Percentiles rank a stretch among this genome's conserved stretches.
These are phyloP conservation scores for Drosophila rubida DNA, from an alignment of 2,888 invertebrate genomes.

Conservation along the genomic window DNA sequence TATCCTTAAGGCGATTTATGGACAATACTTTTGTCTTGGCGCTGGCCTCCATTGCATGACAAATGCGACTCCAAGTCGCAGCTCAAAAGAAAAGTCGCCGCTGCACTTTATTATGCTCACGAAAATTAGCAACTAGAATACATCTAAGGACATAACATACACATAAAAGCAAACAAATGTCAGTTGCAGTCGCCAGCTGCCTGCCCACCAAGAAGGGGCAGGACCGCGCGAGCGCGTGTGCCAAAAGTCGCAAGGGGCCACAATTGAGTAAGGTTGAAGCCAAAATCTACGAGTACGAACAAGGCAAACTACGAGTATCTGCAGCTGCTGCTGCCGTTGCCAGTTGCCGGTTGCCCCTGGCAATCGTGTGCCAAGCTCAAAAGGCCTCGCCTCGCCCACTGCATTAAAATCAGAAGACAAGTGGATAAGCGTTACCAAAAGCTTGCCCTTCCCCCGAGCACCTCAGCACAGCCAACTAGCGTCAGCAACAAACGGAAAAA, in stretches of 20 bases:
- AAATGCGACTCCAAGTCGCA: slow-evolving; percentile 31
- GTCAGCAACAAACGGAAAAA: slow-evolving; percentile 73
- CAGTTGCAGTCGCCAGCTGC: slow-evolving; percentile 53
- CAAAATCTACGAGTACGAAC: slow-evolving; percentile 38
- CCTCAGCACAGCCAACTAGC: slow-evolving; percentile 40
- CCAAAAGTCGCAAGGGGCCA: slow-evolving; percentile 26
- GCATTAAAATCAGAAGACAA: slow-evolving; percentile 79
- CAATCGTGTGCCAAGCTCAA: slow-evolving; percentile 70
- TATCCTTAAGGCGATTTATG: slow-evolving; percentile 72
- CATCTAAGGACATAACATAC: slow-evolving; percentile 44
- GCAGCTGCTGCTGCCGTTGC: slow-evolving; percentile 61
- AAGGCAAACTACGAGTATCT: slow-evolving; percentile 59
- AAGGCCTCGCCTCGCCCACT: slow-evolving; percentile 63
- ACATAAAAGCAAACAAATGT: slow-evolving; percentile 78
- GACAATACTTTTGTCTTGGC: slow-evolving; percentile 56
- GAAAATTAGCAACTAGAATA: slow-evolving; percentile 64
- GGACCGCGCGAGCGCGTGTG: slow-evolving; percentile 19
- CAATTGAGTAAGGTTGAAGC: slow-evolving; percentile 35
- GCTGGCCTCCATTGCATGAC: slow-evolving; percentile 55
- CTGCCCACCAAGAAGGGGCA: background rate
- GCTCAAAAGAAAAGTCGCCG: slow-evolving; percentile 41
- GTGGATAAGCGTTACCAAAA: slow-evolving; percentile 79
- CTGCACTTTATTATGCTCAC: slow-evolving; percentile 69
- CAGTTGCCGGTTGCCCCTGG: slow-evolving; percentile 75
- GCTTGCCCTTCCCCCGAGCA: slow-evolving; percentile 22